Evolutionary conservation across 2,888 invertebrate species (phyloP).

Genomic region (Phania funesta): DNA sequence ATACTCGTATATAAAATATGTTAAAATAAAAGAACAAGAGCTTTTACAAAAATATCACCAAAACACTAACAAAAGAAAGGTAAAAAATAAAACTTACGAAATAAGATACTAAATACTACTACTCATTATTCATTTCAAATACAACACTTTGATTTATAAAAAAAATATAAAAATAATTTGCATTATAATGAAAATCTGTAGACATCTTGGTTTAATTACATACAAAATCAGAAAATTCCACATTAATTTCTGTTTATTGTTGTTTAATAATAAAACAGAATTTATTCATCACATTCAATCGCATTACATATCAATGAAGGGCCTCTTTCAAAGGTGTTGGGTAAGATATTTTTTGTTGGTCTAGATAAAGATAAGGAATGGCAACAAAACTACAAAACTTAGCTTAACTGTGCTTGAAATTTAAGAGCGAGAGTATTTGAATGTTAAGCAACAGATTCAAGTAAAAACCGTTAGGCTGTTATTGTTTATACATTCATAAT

Average conservation of each 20-base stretch:
- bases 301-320: neutral
- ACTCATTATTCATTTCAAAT: neutral
- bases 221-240: neutral
- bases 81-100: too few species aligned
- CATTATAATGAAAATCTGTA: constrained; percentile 49
- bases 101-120: neutral
- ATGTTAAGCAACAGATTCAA: neutral
- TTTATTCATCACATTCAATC: constrained; percentile 20
- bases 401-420: neutral
- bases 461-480: constrained; percentile 5
- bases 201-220: constrained; percentile 18
- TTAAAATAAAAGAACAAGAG: too few species aligned
- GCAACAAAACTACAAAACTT: neutral
- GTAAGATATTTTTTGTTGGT: neutral
- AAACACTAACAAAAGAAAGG: too few species aligned
- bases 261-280: neutral
- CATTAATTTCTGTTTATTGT: constrained; percentile 1
- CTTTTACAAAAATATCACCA: too few species aligned
- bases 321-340: neutral
- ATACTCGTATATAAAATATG: neutral
- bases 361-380: constrained; percentile 1
- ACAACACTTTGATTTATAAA: neutral
- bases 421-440: neutral
- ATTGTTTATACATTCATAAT: neutral
- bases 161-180: constrained; percentile 34